Evolutionary conservation across 2,113 vertebrate genomes (phyloP), one percentile per base, ranked within the genome.

Genomic region (Triplophysa siluroides): DNA sequence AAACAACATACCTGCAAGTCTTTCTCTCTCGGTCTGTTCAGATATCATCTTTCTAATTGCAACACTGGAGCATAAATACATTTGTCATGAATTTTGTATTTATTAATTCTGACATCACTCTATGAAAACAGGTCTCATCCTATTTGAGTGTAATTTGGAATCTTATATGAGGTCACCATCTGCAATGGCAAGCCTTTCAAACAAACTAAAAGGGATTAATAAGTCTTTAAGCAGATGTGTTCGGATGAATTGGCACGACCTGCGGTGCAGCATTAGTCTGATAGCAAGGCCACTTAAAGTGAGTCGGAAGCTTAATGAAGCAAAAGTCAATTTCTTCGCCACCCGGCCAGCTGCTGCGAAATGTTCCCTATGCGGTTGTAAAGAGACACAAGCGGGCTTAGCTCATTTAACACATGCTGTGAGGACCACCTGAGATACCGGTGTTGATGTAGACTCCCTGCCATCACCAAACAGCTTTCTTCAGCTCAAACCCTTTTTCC

Each of bases 261-360:
- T 82, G 64, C 67, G 64, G 68, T 65, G 41, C 23, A 2, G 2
- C 70, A 69, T 38, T 33, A 71, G 61, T 24, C 52, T 66, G 71
- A 43, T 61, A 74, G 60, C 38, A 18, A 29, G 23, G 56, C 26
- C 56, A 61, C 71, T 54, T 54, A 54, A 54, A 54, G 14, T 1
- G 16, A 54, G 14, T 24, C 33, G 43, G 45, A 61, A 11, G 21
- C 71, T 43, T 61, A 74, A 61, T 45, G 71, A 79, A 84, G 52
- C 24, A 56, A 4, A 87, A 80, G 80, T 56, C 81, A 88, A 89
- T 85, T 45, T 83, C 45, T 61, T 79, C 76, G 77, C 78, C 83
- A 75, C 85, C 76, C 88, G 79, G 13, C 63, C 90, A 88, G 89
- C 85, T 91, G 89, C 85, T 79, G 50, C 87, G 67, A 3, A 2